A percentile compares a stretch with the other conserved stretches of the same genome.
These are phyloP conservation scores for Prionailurus viverrinus DNA, from an alignment of 2,113 vertebrate genomes.

Conservation along the genomic window DNA sequence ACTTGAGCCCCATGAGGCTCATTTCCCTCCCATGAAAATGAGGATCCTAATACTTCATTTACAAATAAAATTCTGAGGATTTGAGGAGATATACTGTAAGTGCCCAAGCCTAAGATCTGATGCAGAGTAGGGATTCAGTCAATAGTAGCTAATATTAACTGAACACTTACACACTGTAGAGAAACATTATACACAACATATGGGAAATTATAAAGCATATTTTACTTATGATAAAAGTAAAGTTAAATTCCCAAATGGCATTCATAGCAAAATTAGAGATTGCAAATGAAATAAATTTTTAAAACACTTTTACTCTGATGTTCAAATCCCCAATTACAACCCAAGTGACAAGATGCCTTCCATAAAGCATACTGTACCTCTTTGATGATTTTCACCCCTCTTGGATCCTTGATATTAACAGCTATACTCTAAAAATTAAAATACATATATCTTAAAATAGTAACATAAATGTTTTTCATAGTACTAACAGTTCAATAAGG, in stretches of 20 bases:
- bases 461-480: conserved; percentile 41
- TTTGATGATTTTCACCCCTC: conserved; percentile 91
- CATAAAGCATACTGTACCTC: conserved; percentile 87
- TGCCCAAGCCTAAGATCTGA: neutral
- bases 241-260: conserved; percentile 18
- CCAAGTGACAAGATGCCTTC: neutral
- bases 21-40: neutral
- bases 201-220: conserved; percentile 50
- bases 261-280: neutral
- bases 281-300: conserved; percentile 15
- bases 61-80: neutral
- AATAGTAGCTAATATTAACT: neutral
- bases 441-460: conserved; percentile 46
- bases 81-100: neutral
- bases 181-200: neutral
- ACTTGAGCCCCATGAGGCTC: neutral
- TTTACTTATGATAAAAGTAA: neutral
- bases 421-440: conserved; percentile 92
- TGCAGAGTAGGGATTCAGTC: neutral
- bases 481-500: conserved; percentile 20
- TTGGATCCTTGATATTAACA: conserved; percentile 94
- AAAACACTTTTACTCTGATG: conserved; percentile 34
- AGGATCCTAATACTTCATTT: conserved; percentile 14
- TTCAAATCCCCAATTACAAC: conserved; percentile 27
- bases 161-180: neutral